phyloP scores from a whole-genome alignment of 2,113 vertebrate species.

The Oceanites oceanicus region DNA sequence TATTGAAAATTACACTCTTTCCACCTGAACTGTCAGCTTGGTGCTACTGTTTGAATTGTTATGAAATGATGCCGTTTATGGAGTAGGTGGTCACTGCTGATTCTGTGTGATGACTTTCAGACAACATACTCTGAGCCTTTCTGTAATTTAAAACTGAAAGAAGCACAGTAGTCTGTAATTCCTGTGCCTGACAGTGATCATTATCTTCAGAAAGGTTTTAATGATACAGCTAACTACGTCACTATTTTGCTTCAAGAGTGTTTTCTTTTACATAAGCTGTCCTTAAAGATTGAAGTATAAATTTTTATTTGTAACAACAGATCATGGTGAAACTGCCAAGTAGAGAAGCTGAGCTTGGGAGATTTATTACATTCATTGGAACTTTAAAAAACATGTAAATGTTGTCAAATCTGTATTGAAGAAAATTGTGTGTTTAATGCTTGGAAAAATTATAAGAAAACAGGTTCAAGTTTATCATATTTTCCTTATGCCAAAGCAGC shows the following conservation, averaged over 20 bases:
- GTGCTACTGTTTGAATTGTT: background rate
- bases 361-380: background rate
- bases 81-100: background rate
- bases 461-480: background rate
- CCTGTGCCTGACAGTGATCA: background rate
- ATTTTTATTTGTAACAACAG: background rate
- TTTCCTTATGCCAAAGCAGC: background rate
- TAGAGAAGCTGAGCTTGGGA: background rate
- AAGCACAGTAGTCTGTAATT: background rate
- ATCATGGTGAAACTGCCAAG: background rate
- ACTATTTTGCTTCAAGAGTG: background rate
- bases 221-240: background rate
- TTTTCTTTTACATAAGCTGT: slow-evolving; percentile 2
- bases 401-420: background rate
- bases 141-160: background rate
- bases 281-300: background rate
- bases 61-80: background rate
- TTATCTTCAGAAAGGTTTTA: background rate
- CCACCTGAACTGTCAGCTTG: background rate
- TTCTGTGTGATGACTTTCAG: background rate
- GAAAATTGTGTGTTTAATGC: background rate
- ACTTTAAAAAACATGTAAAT: background rate
- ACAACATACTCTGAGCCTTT: background rate
- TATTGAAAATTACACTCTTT: background rate
- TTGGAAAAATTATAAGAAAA: background rate